Evolutionary conservation across 64 coral and sea anemone species (phyloP).

Genomic region (Platygyra sinensis): DNA sequence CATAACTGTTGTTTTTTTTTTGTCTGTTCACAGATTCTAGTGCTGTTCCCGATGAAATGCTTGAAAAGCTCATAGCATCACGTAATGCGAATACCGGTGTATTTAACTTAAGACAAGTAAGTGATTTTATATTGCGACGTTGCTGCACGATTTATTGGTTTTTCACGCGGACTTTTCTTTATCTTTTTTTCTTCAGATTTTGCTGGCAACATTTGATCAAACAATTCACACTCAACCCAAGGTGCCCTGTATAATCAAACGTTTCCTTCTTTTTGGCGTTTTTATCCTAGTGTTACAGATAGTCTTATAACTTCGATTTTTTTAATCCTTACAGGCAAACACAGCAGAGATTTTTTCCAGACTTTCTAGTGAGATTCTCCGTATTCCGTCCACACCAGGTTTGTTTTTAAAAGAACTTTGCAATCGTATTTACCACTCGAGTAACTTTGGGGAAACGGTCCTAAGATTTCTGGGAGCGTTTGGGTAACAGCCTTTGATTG

Average conservation of each 20-base stretch:
- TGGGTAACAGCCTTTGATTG: too few relatives aligned
- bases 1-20: too few relatives aligned
- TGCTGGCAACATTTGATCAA: constrained; percentile 95
- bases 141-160: too few relatives aligned
- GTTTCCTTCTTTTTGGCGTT: neutral
- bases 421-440: too few relatives aligned
- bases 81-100: constrained; percentile 90
- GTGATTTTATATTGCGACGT: neutral
- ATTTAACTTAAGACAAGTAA: constrained; percentile 85
- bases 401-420: neutral
- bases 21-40: constrained; percentile 66
- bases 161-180: neutral
- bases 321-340: constrained; percentile 53
- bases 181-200: constrained; percentile 62
- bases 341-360: constrained; percentile 76
- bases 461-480: too few relatives aligned
- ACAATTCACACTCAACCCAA: constrained; percentile 86
- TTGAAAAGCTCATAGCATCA: constrained; percentile 77
- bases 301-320: neutral
- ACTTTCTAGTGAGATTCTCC: constrained; percentile 77
- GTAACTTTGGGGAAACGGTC: too few relatives aligned
- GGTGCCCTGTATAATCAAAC: constrained; percentile 9
- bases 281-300: too few relatives aligned
- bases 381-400: constrained; percentile 90
- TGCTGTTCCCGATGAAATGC: constrained; percentile 85